Conservation (phyloP, 2,888 invertebrate species). For the Rhamnusium bicolor region DNA sequence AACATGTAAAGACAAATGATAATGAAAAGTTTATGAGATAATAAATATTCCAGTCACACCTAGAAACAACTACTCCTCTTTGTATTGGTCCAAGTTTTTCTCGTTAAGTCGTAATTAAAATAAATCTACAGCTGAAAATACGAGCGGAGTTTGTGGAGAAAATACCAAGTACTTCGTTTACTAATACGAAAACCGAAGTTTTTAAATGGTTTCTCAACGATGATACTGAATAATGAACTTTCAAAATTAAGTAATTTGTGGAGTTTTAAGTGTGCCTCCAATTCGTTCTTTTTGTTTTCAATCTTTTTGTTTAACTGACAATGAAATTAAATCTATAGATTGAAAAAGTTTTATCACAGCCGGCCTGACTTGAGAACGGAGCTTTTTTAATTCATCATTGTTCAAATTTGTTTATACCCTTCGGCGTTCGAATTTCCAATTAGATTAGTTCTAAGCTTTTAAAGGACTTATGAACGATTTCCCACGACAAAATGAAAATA, state of each 20-base stretch:
- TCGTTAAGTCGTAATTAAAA: conserved; percentile 69
- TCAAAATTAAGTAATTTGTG: conserved; percentile 62
- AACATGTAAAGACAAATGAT: conserved; percentile 25
- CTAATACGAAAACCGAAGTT: conserved; percentile 49
- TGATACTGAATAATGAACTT: conserved; percentile 60
- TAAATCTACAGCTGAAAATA: conserved; percentile 65
- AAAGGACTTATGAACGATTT: conserved; percentile 16
- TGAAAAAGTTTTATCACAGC: conserved; percentile 59
- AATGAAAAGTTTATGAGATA: conserved; percentile 48
- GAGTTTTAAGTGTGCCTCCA: conserved; percentile 53
- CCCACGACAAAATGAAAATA: conserved; percentile 11
- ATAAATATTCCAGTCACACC: conserved; percentile 63
- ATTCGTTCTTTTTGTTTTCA: conserved; percentile 56
- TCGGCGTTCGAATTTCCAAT: conserved; percentile 43
- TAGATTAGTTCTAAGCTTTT: conserved; percentile 36
- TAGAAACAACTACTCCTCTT: conserved; percentile 61
- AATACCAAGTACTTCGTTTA: conserved; percentile 52
- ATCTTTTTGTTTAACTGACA: conserved; percentile 60
- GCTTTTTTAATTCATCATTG: conserved; percentile 43
- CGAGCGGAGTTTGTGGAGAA: conserved; percentile 44
- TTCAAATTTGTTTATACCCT: conserved; percentile 49
- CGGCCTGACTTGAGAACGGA: conserved; percentile 15
- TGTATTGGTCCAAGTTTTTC: conserved; percentile 65
- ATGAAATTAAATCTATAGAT: conserved; percentile 64
- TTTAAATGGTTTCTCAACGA: conserved; percentile 52